Evolutionary conservation across 2,888 invertebrate genomes (phyloP), one percentile per base, ranked within the genome.

Genomic region (Drosophila barbarae): DNA sequence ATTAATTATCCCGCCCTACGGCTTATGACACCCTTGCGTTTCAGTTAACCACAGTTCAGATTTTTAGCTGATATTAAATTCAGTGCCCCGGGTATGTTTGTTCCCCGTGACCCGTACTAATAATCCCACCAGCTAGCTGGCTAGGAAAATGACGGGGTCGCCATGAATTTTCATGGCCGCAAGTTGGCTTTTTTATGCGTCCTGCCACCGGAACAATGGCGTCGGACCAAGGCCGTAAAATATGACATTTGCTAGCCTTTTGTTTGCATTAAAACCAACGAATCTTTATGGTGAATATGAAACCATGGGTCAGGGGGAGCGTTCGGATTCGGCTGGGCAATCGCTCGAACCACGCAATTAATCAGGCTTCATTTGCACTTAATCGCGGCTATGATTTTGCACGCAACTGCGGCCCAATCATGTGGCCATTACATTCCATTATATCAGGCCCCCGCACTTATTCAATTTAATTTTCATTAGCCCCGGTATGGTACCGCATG

Each of bases 321-420:
- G 10, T 30, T 26, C 10, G 42, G 26, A n/a, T 26, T 42, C 9
- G 38, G 28, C 15, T 13, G 32, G 41, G 35, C 72, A 65, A 65
- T 64, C 63, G 58, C 6, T n/a, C 26, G 44, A 64, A 4, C 5
- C 13, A 18, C 44, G 66, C 72, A 84, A 79, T 79, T 79, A 85
- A 79, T 79, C 85, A 77, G 81, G 75, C 72, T 79, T 74, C 65
- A 80, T 80, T 85, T 84, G 74, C 77, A 80, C 78, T 78, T 85
- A 85, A 80, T 80, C 83, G 75, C 66, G 26, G 42, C 53, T 59
- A 83, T 77, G 85, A 77, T 83, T 80, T 80, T 69, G 78, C 85
- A 85, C 85, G 78, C 81, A 66, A 70, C 42, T 59, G 63, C 9
- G 35, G 42, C 47, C 42, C 49, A 42, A 54, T 57, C 26, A 52